Conservation (phyloP, 2,113 vertebrate species). For the Plotosus lineatus region DNA sequence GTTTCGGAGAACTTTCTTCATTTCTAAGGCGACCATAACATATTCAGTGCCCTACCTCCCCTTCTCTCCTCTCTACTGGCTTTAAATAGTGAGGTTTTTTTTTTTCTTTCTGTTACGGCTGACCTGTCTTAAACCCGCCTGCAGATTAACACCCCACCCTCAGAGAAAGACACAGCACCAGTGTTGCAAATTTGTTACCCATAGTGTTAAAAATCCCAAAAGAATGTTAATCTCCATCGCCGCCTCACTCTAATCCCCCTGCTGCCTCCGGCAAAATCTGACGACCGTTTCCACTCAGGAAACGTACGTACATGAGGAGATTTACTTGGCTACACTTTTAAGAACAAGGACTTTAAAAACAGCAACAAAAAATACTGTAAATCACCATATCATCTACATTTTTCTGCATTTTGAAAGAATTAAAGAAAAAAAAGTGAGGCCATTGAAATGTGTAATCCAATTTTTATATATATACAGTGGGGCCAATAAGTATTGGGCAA, state of each 20-base stretch:
- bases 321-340: conserved; percentile 36
- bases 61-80: conserved; percentile 54
- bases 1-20: conserved; percentile 3
- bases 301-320: conserved; percentile 34
- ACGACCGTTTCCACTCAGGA: conserved; percentile 9
- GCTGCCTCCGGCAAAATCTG: background rate
- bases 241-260: conserved; percentile 41
- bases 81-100: conserved; percentile 51
- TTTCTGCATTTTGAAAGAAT: too few species aligned
- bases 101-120: conserved; percentile 68
- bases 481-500: too few species aligned
- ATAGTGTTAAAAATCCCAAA: conserved; percentile 81
- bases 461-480: too few species aligned
- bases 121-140: conserved; percentile 67
- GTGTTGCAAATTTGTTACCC: conserved; percentile 79
- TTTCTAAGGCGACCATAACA: conserved; percentile 2
- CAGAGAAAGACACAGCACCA: conserved; percentile 67
- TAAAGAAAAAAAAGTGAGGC: too few species aligned
- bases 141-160: conserved; percentile 63
- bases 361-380: background rate
- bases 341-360: conserved; percentile 1
- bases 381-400: background rate
- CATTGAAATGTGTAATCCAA: too few species aligned
- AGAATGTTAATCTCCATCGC: conserved; percentile 82
- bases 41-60: background rate